Evolutionary conservation across 1,140 invertebrate genomes (phyloP).

Genomic region (Cydia splendana): DNA sequence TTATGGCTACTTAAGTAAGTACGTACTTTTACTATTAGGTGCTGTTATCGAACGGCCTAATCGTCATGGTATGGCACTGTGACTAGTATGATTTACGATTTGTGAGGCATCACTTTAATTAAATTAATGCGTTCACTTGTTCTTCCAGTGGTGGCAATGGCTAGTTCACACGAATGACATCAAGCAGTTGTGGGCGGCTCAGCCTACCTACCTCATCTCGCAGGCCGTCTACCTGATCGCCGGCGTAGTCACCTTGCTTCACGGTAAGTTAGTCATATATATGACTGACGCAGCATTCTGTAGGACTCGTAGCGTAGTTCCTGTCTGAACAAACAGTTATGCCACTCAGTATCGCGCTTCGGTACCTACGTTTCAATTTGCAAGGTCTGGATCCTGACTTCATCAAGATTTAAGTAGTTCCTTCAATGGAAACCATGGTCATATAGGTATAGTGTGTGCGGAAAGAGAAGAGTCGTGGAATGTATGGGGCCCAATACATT

Average conservation of each 20-base stretch:
- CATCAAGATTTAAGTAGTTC: too few relatives aligned
- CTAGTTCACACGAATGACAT: constrained; percentile 77
- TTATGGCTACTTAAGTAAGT: neutral
- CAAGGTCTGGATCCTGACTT: too few relatives aligned
- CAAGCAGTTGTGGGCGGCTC: constrained; percentile 78
- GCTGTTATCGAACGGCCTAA: neutral
- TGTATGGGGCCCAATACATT: too few relatives aligned
- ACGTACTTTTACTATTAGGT: neutral
- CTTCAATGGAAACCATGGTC: too few relatives aligned
- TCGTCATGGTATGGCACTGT: neutral
- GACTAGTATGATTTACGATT: constrained; percentile 1
- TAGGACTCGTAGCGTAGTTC: too few relatives aligned
- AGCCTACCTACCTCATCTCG: constrained; percentile 82
- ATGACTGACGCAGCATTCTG: too few relatives aligned
- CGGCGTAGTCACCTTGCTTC: constrained; percentile 80
- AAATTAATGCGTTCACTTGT: constrained; percentile 1
- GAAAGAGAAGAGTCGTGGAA: too few relatives aligned
- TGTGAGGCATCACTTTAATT: neutral
- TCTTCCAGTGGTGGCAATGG: constrained; percentile 80
- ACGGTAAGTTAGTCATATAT: constrained; percentile 74
- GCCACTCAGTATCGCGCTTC: too few relatives aligned
- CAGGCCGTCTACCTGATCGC: constrained; percentile 79
- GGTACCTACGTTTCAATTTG: too few relatives aligned
- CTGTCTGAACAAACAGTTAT: too few relatives aligned
- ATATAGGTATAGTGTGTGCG: too few relatives aligned